Percentiles rank a stretch among this genome's conserved stretches.
Evolutionary conservation across 2,797 vertebrate genomes (phyloP).

Genomic region (Nasua narica): DNA sequence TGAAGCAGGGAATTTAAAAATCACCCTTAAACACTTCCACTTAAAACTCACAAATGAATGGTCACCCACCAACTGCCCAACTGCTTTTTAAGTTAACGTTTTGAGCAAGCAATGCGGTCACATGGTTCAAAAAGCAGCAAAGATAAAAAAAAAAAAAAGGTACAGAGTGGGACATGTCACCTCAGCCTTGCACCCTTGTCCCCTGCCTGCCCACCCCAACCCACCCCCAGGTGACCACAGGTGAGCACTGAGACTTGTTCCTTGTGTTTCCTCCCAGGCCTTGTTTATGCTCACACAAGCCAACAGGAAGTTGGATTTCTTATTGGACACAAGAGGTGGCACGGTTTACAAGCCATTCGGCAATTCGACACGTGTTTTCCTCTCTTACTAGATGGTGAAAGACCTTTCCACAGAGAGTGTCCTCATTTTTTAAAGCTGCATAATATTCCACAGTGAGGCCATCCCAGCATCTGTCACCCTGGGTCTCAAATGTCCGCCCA

Average conservation of each 20-base stretch:
- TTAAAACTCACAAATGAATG: background rate
- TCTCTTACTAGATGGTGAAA: background rate
- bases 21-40: background rate
- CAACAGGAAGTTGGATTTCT: accelerated
- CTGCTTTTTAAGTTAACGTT: background rate
- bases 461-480: accelerated
- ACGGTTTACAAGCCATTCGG: accelerated
- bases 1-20: background rate
- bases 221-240: background rate
- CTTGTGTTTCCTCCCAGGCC: background rate
- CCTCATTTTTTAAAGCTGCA: background rate
- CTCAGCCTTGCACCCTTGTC: background rate
- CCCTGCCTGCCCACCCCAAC: background rate
- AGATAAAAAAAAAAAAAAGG: background rate
- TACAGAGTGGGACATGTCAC: background rate
- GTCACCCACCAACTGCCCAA: background rate
- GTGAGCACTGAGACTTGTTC: background rate
- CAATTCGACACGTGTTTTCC: background rate
- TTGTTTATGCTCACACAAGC: no score
- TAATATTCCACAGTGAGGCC: accelerated
- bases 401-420: background rate
- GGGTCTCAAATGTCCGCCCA: background rate
- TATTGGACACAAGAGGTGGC: background rate
- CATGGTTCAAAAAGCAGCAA: background rate
- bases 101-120: background rate